These are phyloP conservation scores for Junonia oenone DNA, from an alignment of 2,888 invertebrate species.

Conservation along the genomic window DNA sequence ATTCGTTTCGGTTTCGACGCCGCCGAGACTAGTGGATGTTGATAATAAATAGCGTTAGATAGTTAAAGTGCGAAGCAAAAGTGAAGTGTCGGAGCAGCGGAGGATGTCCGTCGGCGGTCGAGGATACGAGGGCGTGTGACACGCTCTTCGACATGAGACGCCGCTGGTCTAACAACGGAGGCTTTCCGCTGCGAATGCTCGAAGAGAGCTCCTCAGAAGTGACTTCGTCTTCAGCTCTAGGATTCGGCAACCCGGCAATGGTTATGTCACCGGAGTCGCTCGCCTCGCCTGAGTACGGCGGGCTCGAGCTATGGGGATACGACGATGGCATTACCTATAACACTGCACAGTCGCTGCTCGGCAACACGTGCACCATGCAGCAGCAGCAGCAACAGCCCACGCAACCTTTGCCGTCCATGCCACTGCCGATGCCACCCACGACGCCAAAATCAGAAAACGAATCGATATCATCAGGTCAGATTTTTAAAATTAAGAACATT, in stretches of 20 bases:
- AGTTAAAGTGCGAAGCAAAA: slow-evolving; percentile 67
- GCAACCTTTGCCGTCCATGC: slow-evolving; percentile 76
- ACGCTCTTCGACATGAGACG: slow-evolving; percentile 84
- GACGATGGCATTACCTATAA: slow-evolving; percentile 75
- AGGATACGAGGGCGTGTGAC: slow-evolving; percentile 65
- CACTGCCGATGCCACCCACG: slow-evolving; percentile 70
- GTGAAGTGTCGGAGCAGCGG: slow-evolving; percentile 72
- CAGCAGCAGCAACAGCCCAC: slow-evolving; percentile 70
- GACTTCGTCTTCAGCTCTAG: slow-evolving; percentile 86
- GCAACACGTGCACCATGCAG: slow-evolving; percentile 70
- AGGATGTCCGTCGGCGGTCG: slow-evolving; percentile 68
- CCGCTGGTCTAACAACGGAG: slow-evolving; percentile 87
- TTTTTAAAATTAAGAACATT: slow-evolving; percentile 16
- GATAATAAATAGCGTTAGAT: slow-evolving; percentile 57
- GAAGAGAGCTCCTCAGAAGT: slow-evolving; percentile 88
- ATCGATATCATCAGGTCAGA: slow-evolving; percentile 76
- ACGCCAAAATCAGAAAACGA: slow-evolving; percentile 77
- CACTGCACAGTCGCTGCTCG: slow-evolving; percentile 64
- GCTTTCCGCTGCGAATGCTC: slow-evolving; percentile 83
- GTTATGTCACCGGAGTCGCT: slow-evolving; percentile 88
- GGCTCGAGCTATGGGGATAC: slow-evolving; percentile 90
- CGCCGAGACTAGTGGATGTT: slow-evolving; percentile 61
- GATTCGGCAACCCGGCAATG: slow-evolving; percentile 83
- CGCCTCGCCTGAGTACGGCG: slow-evolving; percentile 87
- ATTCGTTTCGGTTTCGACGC: slow-evolving; percentile 59